phyloP scores from a whole-genome alignment of 2,113 vertebrate species.

The Guaruba guarouba region DNA sequence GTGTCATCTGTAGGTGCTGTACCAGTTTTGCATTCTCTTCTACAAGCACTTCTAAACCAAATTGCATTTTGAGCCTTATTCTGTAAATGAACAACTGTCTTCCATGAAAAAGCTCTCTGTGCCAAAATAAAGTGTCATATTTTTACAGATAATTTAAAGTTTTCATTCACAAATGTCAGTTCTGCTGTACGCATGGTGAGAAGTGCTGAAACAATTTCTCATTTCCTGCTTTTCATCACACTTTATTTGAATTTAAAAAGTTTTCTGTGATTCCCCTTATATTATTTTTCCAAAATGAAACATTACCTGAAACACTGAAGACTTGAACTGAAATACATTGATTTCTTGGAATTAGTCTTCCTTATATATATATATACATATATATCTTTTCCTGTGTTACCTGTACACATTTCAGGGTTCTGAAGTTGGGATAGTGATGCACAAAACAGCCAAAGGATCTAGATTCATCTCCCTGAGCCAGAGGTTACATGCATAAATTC shows the following conservation, averaged over 20 bases:
- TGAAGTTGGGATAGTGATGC: not conserved
- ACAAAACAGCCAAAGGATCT: not conserved
- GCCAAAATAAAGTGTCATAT: not conserved
- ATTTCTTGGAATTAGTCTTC: not conserved
- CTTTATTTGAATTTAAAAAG: not conserved
- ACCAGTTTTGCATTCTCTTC: not conserved
- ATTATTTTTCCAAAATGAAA: not conserved
- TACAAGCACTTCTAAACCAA: not conserved
- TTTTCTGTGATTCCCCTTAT: not conserved
- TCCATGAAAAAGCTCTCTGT: not conserved
- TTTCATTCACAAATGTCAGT: not conserved
- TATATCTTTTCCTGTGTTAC: not conserved
- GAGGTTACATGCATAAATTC: slow-evolving; percentile 63
- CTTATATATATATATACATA: not conserved
- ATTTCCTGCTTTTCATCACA: not conserved
- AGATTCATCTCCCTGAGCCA: slow-evolving; percentile 20
- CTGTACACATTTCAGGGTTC: not conserved
- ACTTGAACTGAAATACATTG: not conserved
- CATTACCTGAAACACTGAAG: not conserved
- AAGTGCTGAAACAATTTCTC: not conserved
- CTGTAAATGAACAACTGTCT: not conserved
- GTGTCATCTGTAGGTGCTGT: not conserved
- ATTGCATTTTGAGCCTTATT: not conserved
- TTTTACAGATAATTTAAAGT: slow-evolving; percentile 8
- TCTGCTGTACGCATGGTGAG: not conserved